Conservation (phyloP, 2,888 invertebrate species). For the Meteorus colon region DNA sequence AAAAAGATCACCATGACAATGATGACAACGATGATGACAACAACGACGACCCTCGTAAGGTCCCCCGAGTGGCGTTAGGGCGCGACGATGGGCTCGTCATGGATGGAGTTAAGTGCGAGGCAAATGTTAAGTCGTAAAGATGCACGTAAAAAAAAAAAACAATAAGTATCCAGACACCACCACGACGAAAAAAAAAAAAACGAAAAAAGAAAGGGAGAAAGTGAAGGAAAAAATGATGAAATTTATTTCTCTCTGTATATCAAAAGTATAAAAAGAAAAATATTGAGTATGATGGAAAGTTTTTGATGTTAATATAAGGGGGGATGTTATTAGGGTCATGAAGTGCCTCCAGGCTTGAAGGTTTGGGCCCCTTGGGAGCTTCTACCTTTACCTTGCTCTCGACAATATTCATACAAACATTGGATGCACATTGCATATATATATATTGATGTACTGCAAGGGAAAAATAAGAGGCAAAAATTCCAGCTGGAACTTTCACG, state of each 20-base stretch:
- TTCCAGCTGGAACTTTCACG: constrained; percentile 66
- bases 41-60: constrained; percentile 47
- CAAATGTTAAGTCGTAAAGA: constrained; percentile 44
- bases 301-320: constrained; percentile 25
- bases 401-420: constrained; percentile 16
- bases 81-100: constrained; percentile 49
- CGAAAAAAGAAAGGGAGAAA: neutral
- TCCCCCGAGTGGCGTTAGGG: constrained; percentile 51
- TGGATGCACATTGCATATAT: neutral
- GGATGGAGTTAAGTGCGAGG: constrained; percentile 36
- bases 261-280: neutral
- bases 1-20: constrained; percentile 30
- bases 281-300: constrained; percentile 10
- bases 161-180: neutral
- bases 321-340: constrained; percentile 48
- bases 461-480: constrained; percentile 32
- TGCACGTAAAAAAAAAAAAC: constrained; percentile 20
- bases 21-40: constrained; percentile 9
- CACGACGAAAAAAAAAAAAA: neutral
- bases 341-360: constrained; percentile 17
- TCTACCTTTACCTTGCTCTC: constrained; percentile 4
- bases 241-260: neutral
- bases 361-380: neutral
- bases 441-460: constrained; percentile 1
- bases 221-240: constrained; percentile 5